Evolutionary conservation across 2,797 vertebrate species (phyloP).

Genomic region (Rallus crepitans): DNA sequence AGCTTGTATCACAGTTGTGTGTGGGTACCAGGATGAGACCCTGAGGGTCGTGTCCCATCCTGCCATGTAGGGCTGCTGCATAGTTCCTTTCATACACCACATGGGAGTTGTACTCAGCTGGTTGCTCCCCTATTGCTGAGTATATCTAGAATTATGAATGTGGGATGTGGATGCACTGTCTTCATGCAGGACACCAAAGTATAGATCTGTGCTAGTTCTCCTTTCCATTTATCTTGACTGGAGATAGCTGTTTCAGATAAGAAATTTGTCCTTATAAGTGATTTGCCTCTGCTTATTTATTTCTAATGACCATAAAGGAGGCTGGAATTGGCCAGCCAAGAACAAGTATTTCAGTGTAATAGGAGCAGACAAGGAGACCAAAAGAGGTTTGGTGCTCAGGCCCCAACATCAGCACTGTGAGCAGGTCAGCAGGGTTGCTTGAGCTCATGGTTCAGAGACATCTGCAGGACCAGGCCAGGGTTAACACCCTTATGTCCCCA

Average conservation of each 20-base stretch:
- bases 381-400: not conserved
- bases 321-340: not conserved
- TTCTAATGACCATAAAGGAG: not conserved
- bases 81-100: not conserved
- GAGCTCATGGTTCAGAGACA: not conserved
- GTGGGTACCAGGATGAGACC: not conserved
- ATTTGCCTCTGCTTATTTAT: not conserved
- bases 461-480: not conserved
- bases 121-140: not conserved
- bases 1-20: not conserved
- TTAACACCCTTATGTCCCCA: not conserved
- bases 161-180: not conserved
- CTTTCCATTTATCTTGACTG: not conserved
- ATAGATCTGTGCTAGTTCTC: not conserved
- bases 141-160: not conserved
- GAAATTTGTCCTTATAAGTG: no score
- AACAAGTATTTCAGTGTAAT: not conserved
- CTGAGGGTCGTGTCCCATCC: not conserved
- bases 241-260: not conserved
- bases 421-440: not conserved
- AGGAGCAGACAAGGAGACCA: not conserved
- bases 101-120: not conserved
- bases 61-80: not conserved
- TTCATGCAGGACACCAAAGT: not conserved
- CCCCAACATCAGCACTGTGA: not conserved